Evolutionary conservation across 2,113 vertebrate species (phyloP), one percentile per base, ranked within the genome.

Genomic region (Tenebrosternarchus preto): DNA sequence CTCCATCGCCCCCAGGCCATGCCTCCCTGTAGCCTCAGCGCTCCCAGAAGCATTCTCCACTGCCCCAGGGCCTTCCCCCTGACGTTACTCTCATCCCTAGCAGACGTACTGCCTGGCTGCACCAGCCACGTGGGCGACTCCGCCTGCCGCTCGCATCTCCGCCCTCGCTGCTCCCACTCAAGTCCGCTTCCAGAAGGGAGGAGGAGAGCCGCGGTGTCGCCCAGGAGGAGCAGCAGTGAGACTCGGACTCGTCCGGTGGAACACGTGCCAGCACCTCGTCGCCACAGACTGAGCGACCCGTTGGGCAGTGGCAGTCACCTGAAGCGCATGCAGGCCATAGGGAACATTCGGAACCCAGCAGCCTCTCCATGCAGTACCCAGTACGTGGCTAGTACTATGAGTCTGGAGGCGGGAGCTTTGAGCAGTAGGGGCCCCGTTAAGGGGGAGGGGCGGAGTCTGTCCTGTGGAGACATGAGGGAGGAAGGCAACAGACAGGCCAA

Each of bases 1-100:
- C 94, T 89, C 66, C 88, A 77, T 2, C 85, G 90, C 61, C 86
- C 91, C 0, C 82, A 90, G 3, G 83, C 88, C 0, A 87, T 90
- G 1, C 83, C 91, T 59, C 82, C 90, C 0, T 78, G 83, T 5
- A 88, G 88, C 46, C 92, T 93, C 80, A 92, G 92, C 82, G 85
- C 90, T 15, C 92, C 93, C 0, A 93, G 92, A 82, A 90, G 89
- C 66, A 92, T 93, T 85, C 88, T 92, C 0, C 92, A 93, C 72
- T 93, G 93, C 83, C 92, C 92, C 84, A 91, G 92, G 24, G 88
- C 90, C 82, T 93, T 93, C 72, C 90, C 92, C 25, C 84, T 92
- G 55, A 86, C 88, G 0, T 87, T 93, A 72, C 88, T 93, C 5
- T 91, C 92, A 20, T 90, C 89, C 1, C 68, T 92, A 76, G 84